phyloP scores from a whole-genome alignment of 2,888 invertebrate genomes.

The Corythucha ciliata region DNA sequence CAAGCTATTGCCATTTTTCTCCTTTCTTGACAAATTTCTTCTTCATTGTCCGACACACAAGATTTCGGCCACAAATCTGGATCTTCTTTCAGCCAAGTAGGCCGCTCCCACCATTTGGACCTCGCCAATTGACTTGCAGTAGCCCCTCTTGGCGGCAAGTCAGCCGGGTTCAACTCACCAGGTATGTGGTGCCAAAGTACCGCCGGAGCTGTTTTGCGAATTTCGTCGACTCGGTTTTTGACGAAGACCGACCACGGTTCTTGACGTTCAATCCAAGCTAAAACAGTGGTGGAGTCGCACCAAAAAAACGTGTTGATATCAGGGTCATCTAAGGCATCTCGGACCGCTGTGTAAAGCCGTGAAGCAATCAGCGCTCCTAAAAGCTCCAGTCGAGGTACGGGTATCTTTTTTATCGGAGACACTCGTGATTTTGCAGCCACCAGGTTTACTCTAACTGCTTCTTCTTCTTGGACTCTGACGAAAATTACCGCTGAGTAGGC shows the following conservation, averaged over 20 bases:
- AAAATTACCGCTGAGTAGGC: slow-evolving; percentile 36
- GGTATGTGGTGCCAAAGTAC: slow-evolving; percentile 37
- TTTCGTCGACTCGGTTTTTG: slow-evolving; percentile 36
- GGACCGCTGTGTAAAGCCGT: slow-evolving; percentile 27
- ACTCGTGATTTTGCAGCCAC: slow-evolving; percentile 36
- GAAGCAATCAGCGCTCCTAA: slow-evolving; percentile 36
- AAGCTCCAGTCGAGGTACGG: slow-evolving; percentile 38
- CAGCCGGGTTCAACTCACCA: slow-evolving; percentile 37
- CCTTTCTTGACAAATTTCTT: no score
- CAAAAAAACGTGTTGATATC: slow-evolving; percentile 32
- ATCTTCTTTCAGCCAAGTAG: no score
- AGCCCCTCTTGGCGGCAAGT: slow-evolving; percentile 38
- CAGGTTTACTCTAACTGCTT: slow-evolving; percentile 29
- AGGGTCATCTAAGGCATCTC: neutral
- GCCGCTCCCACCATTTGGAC: slow-evolving; percentile 38
- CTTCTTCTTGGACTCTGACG: slow-evolving; percentile 28
- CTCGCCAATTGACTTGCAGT: slow-evolving; percentile 32
- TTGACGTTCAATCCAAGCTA: slow-evolving; percentile 34
- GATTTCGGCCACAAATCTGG: no score
- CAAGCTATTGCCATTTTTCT: no score
- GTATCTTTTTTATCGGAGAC: slow-evolving; percentile 34
- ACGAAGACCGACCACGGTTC: slow-evolving; percentile 36
- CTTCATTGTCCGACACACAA: no score
- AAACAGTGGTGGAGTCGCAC: slow-evolving; percentile 36
- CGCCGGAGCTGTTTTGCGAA: slow-evolving; percentile 28